Conservation (phyloP, 2,888 invertebrate genomes). For the Dorcus parallelipipedus region DNA sequence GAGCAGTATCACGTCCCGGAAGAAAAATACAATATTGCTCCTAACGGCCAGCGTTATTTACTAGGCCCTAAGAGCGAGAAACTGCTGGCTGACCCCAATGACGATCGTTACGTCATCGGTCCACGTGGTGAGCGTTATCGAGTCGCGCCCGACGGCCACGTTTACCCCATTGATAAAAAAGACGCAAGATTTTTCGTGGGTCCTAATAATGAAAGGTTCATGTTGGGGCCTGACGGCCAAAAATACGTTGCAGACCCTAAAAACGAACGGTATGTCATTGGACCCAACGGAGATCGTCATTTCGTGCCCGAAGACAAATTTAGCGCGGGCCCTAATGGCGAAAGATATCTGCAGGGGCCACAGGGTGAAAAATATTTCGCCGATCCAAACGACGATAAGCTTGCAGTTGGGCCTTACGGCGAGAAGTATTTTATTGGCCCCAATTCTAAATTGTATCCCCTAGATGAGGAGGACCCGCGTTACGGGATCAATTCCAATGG, state of each 20-base stretch:
- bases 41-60: slow-evolving; percentile 9
- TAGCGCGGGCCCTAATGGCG: slow-evolving; percentile 6
- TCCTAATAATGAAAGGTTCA: slow-evolving; percentile 1
- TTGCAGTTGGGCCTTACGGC: slow-evolving; percentile 4
- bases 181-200: slow-evolving; percentile 13
- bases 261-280: slow-evolving; percentile 5
- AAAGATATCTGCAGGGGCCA: slow-evolving; percentile 9
- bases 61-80: slow-evolving; percentile 6
- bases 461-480: slow-evolving; percentile 10
- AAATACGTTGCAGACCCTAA: slow-evolving; percentile 7
- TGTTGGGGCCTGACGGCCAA: slow-evolving; percentile 9
- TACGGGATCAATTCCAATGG: slow-evolving; percentile 8
- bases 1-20: slow-evolving; percentile 9
- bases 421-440: slow-evolving; percentile 11
- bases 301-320: slow-evolving; percentile 10
- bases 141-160: slow-evolving; percentile 8
- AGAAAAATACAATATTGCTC: slow-evolving; percentile 11
- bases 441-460: slow-evolving; percentile 5
- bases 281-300: slow-evolving; percentile 12
- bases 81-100: slow-evolving; percentile 8
- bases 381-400: slow-evolving; percentile 10
- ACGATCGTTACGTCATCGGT: slow-evolving; percentile 12
- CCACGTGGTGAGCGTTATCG: slow-evolving; percentile 8
- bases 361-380: slow-evolving; percentile 11
- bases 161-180: slow-evolving; percentile 7